Evolutionary conservation across 2,888 invertebrate species (phyloP).

Genomic region (Disparrhopalites patrizii): DNA sequence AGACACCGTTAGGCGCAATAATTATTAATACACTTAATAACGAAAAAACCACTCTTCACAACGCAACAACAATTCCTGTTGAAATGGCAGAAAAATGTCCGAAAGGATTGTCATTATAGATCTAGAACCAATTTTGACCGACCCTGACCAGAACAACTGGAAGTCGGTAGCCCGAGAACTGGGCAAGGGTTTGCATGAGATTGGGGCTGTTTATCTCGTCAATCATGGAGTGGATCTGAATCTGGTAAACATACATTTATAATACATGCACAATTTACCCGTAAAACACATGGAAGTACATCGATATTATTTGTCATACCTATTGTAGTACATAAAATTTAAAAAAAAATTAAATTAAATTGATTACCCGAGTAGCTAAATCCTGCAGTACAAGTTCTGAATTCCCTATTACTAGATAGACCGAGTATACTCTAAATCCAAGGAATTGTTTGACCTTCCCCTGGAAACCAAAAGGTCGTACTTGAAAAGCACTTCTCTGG

Average conservation of each 20-base stretch:
- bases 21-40: too few species aligned
- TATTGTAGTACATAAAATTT: neutral
- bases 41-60: too few species aligned
- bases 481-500: neutral
- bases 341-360: neutral
- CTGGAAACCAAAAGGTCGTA: neutral
- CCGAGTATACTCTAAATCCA: neutral
- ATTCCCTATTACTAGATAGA: neutral
- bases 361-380: neutral
- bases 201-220: neutral
- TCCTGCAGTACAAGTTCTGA: neutral
- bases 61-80: too few species aligned
- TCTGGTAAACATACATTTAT: neutral
- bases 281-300: too few species aligned
- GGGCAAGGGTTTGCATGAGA: neutral
- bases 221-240: neutral
- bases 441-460: neutral
- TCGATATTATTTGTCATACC: too few species aligned
- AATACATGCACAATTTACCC: too few species aligned
- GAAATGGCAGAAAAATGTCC: too few species aligned
- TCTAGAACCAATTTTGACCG: too few species aligned
- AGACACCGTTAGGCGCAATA: too few species aligned
- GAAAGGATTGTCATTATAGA: too few species aligned
- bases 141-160: too few species aligned
- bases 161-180: too few species aligned